Base-by-base conservation (phyloP, 2,888 invertebrate genomes). In the Carcina quercana region DNA sequence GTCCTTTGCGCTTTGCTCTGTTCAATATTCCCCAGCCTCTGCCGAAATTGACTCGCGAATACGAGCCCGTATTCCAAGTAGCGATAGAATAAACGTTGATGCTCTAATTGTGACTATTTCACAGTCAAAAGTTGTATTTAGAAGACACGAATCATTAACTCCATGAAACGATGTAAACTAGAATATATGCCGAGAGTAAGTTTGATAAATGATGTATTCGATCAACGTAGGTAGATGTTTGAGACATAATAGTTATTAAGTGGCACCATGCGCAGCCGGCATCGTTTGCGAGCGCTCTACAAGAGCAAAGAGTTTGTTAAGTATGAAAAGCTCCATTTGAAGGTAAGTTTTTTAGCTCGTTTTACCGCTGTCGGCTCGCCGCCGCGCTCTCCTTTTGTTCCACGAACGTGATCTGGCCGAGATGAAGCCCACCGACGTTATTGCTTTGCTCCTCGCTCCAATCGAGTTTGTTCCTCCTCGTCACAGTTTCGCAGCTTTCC, bases 351-450 rank as follows among this genome's bases (percentile, higher is more conserved):
- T 78, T 76, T 73, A 59, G 52, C 49, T 66, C 65, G 50, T 67
- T 72, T 68, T 64, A 51, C 58, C 51, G 47, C 51, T 55, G 65
- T 56, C 67, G 63, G 63, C 61, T 65, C 69, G 64, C 59, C 50
- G 63, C n/a, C 11, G 24, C 61, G 61, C 66, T 49, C 56, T 71
- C 58, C 73, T 75, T 78, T 83, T 82, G 76, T 79, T 78, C 67
- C 55, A 57, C 59, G 72, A 70, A 76, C 80, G 76, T 80, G 80
- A 80, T 79, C 80, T 75, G 67, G 57, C 62, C 69, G 69, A 71
- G 74, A 74, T 74, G 74, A 72, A 73, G 65, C 69, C 63, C 65
- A 64, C 59, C 60, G 62, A 69, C 68, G 61, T 67, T 74, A 75
- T 71, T 73, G 62, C 72, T 70, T 50, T 54, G 59, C 58, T 69